Conservation (phyloP, 2,888 invertebrate species). For the Deilephila porcellus region DNA sequence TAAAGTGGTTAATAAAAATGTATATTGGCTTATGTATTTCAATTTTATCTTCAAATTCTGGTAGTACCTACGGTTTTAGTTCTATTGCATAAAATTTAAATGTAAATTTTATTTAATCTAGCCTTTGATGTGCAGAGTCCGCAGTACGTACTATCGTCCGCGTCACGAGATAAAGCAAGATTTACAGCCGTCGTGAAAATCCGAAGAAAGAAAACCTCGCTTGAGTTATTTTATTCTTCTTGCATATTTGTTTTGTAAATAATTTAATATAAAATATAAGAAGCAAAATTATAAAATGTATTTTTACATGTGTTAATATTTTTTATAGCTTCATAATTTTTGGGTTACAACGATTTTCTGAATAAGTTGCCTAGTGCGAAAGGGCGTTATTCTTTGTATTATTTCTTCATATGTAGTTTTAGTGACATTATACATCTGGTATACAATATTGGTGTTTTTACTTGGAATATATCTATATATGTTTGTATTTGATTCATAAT, state of each 20-base stretch:
- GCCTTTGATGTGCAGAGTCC: neutral
- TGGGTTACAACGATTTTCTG: no score
- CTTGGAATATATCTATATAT: no score
- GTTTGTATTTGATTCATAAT: no score
- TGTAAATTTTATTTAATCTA: conserved; percentile 21
- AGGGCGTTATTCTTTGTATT: no score
- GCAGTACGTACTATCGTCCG: conserved; percentile 2
- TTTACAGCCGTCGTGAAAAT: conserved; percentile 19
- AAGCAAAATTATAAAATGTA: neutral
- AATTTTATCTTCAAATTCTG: neutral
- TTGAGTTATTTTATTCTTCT: neutral
- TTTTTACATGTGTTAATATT: no score
- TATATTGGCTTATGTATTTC: neutral
- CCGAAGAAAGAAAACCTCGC: conserved; percentile 1
- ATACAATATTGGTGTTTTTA: no score
- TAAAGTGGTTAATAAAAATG: no score
- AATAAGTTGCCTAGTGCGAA: no score
- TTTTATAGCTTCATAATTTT: no score
- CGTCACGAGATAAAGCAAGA: conserved; percentile 23
- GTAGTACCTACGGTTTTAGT: neutral
- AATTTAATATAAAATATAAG: neutral
- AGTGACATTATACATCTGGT: no score
- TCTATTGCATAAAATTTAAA: neutral
- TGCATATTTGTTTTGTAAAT: neutral
- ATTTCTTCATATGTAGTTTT: no score